Base-by-base conservation (phyloP, 1,140 invertebrate species). In the Aphidius ervi region DNA sequence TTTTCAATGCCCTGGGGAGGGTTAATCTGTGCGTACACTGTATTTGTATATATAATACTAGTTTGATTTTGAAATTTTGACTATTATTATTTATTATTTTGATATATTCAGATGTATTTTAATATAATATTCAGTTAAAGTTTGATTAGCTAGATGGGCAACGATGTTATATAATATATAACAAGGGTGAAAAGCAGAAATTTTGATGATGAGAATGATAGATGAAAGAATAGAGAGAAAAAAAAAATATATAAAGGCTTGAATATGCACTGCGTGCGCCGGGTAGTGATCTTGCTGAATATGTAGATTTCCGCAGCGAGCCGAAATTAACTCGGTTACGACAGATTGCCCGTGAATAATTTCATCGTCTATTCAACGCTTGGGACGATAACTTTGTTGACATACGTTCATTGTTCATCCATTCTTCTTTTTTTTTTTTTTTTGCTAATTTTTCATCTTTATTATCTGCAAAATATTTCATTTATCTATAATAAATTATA, bases 291-390 rank as follows among this genome's bases (percentile, higher is more conserved):
- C 70, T 70, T 65, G 62, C 64, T 67, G 70, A 73, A 74, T 74
- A 74, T 73, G 71, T 67, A 74, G 71, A 74, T 74, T 74, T 70
- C 68, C 68, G 64, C 63, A 65, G 62, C 63, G 63, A 61, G 63
- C 66, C 71, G 70, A 74, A 75, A 75, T 74, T 75, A 75, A 75
- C 72, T 74, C 68, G 68, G 72, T 75, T 75, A 74, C 69, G 73
- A 75, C 73, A 75, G 73, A 75, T 75, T 75, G 73, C 70, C 72
- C 71, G 73, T 75, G 73, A 75, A 75, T 75, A 75, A 75, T 75
- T 75, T 70, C 72, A 74, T 75, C 70, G 68, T 65, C 67, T 66
- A 71, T 72, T 73, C 70, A 68, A 66, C 68, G 65, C 65, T 67
- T 66, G 23, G 23, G 23, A 54, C 68, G 73, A 74, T 73, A 73